Evolutionary conservation across 2,888 invertebrate species (phyloP).

Genomic region (Priocnemis perturbator): DNA sequence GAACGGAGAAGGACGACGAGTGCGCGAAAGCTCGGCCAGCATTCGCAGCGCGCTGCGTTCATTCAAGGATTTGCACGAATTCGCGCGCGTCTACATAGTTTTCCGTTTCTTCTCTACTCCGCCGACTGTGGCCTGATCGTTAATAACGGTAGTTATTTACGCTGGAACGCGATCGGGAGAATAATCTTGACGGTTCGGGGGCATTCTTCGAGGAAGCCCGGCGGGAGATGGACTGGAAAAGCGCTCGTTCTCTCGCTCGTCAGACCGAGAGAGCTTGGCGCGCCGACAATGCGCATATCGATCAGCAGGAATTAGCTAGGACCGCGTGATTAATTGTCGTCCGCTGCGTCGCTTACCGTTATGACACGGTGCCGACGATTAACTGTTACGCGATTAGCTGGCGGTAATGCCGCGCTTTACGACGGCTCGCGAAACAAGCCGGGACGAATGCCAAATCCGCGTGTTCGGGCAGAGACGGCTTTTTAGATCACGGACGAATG

Average conservation of each 20-base stretch:
- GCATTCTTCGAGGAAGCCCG: too few species aligned
- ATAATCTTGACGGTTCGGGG: constrained; percentile 9
- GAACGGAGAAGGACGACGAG: constrained; percentile 12
- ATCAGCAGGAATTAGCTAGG: constrained; percentile 41
- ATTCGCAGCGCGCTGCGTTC: constrained; percentile 31
- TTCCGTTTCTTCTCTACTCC: constrained; percentile 16
- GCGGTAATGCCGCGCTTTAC: too few species aligned
- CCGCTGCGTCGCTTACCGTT: constrained; percentile 44
- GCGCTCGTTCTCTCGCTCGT: too few species aligned
- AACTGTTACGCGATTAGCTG: constrained; percentile 21
- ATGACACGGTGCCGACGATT: constrained; percentile 42
- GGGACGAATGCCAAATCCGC: too few species aligned
- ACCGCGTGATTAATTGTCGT: constrained; percentile 45
- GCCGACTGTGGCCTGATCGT: constrained; percentile 15
- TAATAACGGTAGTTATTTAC: constrained; percentile 16
- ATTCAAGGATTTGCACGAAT: constrained; percentile 13
- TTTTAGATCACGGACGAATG: too few species aligned
- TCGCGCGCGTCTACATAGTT: not conserved
- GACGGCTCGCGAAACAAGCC: too few species aligned
- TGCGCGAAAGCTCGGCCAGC: constrained; percentile 34
- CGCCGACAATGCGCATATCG: constrained; percentile 34
- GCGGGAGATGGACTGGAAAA: too few species aligned
- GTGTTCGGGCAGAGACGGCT: too few species aligned
- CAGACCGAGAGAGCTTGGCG: not conserved
- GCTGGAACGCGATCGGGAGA: constrained; percentile 4